A percentile compares a stretch with the other conserved stretches of the same genome.
These are phyloP conservation scores for Drosophila bocqueti DNA, from an alignment of 1,140 invertebrate species.

Conservation along the genomic window DNA sequence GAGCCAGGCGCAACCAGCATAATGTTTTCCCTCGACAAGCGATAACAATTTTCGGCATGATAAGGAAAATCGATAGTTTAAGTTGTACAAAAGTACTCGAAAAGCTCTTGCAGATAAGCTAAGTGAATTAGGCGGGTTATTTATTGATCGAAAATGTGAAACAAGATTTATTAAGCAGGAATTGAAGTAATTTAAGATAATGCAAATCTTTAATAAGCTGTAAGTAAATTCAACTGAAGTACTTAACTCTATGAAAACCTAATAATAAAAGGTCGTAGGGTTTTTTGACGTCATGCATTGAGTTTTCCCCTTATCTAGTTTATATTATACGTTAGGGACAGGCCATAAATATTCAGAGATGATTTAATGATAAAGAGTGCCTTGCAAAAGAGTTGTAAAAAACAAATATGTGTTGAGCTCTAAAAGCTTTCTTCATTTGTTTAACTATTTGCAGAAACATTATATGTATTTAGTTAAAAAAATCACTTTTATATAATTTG, in stretches of 20 bases:
- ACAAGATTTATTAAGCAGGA: slow-evolving; percentile 19
- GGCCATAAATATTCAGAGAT: not conserved
- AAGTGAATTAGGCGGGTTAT: slow-evolving; percentile 19
- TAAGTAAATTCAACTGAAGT: not conserved
- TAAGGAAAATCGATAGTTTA: slow-evolving; percentile 21
- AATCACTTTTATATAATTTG: not conserved
- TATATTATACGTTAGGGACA: not conserved
- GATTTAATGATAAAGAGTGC: not conserved
- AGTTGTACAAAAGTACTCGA: slow-evolving; percentile 19
- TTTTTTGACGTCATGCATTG: not conserved
- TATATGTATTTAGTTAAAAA: not conserved
- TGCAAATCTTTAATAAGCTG: not conserved
- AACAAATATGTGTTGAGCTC: not conserved
- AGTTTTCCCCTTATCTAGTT: not conserved
- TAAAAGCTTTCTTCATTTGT: not conserved
- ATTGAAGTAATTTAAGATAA: slow-evolving; percentile 3
- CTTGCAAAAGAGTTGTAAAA: not conserved
- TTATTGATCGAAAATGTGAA: slow-evolving; percentile 24
- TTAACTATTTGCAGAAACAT: not conserved
- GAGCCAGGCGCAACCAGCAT: slow-evolving; percentile 19
- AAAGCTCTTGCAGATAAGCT: slow-evolving; percentile 19
- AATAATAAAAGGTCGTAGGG: not conserved
- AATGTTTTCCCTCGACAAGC: not conserved
- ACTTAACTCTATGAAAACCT: no score
- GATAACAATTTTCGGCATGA: slow-evolving; percentile 33